Percentiles rank a stretch among this genome's conserved stretches.
These are phyloP conservation scores for Hydroisotoma schaefferi DNA, from an alignment of 2,888 invertebrate genomes.

Conservation along the genomic window DNA sequence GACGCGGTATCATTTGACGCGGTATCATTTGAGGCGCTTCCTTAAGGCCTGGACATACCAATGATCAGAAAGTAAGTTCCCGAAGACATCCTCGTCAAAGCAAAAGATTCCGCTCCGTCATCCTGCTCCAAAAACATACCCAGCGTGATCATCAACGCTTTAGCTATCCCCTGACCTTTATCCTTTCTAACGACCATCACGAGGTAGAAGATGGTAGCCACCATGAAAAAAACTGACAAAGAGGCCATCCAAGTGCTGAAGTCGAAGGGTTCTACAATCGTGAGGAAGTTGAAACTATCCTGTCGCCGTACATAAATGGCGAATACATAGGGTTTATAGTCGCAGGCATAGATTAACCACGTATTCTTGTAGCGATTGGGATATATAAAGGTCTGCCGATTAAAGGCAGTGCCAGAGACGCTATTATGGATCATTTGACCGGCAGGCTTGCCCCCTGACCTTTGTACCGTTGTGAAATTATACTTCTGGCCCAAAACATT, in stretches of 20 bases:
- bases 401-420: background rate
- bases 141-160: background rate
- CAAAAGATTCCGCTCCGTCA: background rate
- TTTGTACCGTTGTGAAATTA: too few relatives aligned
- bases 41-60: too few relatives aligned
- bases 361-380: background rate
- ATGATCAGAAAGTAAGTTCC: too few relatives aligned
- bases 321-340: background rate
- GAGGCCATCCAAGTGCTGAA: background rate
- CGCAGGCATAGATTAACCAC: background rate
- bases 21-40: too few relatives aligned
- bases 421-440: too few relatives aligned
- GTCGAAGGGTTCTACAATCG: background rate
- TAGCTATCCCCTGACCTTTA: background rate
- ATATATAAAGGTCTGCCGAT: background rate
- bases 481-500: too few relatives aligned
- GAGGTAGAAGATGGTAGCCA: background rate
- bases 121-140: background rate
- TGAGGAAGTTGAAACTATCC: background rate
- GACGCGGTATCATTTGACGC: too few relatives aligned
- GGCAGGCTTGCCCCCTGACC: too few relatives aligned
- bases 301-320: background rate
- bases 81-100: background rate
- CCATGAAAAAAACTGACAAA: background rate
- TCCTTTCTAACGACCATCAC: background rate